Evolutionary conservation across 2,113 vertebrate species (phyloP), one percentile per base, ranked within the genome.

Genomic region (Irena cyanogastra): DNA sequence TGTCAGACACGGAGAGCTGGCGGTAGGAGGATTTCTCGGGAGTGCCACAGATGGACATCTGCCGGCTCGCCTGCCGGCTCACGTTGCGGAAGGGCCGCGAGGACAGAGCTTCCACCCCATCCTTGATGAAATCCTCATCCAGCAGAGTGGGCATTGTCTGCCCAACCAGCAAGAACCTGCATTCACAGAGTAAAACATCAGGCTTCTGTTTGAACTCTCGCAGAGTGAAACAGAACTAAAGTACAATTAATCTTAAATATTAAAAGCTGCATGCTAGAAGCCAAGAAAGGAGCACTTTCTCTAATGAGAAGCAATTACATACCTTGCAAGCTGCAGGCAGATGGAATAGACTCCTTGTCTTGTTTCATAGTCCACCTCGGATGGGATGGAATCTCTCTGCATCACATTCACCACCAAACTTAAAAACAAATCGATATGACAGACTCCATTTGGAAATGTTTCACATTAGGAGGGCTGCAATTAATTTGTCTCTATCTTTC

Each of bases 321-420:
- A 99, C 99, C 99, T 99, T 95, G 99, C 99, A 83, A 99, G 97
- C 63, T 99, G 99, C 30, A 99, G 98, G 92, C 99, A 99, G 97
- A 99, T 99, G 59, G 99, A 99, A 89, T 99, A 99, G 93, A 99
- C 99, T 47, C 99, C 99, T 94, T 99, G 99, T 94, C 99, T 98
- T 81, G 99, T 99, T 97, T 99, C 99, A 88, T 99, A 99, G 97
- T 99, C 99, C 53, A 99, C 99, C 97, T 99, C 99, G 54, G 99
- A 98, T 30, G 99, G 99, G 87, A 99, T 99, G 80, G 99, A 99
- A 89, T 99, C 99, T 96, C 99, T 98, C 97, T 99, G 99, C 99
- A 99, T 99, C 63, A 99, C 99, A 95, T 99, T 99, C 87, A 99
- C 99, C 97, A 99, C 99, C 98, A 99, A 98, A 94, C 99, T 99